Conservation (phyloP, 2,888 invertebrate genomes). For the Eupithecia exiguata region DNA sequence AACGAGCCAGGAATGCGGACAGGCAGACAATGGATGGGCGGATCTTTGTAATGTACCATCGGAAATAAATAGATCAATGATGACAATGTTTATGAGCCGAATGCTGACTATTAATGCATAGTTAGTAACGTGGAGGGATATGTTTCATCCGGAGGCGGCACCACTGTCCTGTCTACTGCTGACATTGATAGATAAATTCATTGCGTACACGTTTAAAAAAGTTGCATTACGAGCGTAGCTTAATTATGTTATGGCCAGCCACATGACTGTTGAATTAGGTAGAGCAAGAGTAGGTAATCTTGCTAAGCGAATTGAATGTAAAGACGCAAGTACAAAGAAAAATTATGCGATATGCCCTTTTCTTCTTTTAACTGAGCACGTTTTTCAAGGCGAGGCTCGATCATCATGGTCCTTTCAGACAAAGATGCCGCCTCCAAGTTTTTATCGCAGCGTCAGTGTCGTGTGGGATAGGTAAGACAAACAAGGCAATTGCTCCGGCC, state of each 20-base stretch:
- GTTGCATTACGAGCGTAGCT: slow-evolving; percentile 4
- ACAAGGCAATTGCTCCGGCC: slow-evolving; percentile 75
- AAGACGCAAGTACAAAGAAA: not conserved
- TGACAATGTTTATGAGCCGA: slow-evolving; percentile 23
- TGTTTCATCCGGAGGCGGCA: slow-evolving; percentile 30
- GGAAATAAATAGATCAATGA: slow-evolving; percentile 27
- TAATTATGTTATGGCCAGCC: slow-evolving; percentile 12
- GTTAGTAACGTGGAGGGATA: slow-evolving; percentile 16
- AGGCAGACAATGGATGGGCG: slow-evolving; percentile 39
- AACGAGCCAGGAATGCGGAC: slow-evolving; percentile 50
- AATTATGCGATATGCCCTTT: not conserved
- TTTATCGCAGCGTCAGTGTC: slow-evolving; percentile 43
- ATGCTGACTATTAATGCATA: slow-evolving; percentile 22
- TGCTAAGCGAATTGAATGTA: too few species aligned
- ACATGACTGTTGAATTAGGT: slow-evolving; percentile 17
- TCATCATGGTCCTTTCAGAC: slow-evolving; percentile 6
- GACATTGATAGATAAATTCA: slow-evolving; percentile 18
- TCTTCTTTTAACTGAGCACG: not conserved
- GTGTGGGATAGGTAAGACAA: slow-evolving; percentile 72
- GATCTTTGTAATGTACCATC: slow-evolving; percentile 25
- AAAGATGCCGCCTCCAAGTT: slow-evolving; percentile 40
- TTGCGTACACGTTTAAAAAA: slow-evolving; percentile 4
- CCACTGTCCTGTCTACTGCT: slow-evolving; percentile 17
- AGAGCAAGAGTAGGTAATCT: not conserved
- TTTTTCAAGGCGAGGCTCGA: not conserved